Conservation (phyloP, 2,113 vertebrate species). For the Leptosomus discolor region DNA sequence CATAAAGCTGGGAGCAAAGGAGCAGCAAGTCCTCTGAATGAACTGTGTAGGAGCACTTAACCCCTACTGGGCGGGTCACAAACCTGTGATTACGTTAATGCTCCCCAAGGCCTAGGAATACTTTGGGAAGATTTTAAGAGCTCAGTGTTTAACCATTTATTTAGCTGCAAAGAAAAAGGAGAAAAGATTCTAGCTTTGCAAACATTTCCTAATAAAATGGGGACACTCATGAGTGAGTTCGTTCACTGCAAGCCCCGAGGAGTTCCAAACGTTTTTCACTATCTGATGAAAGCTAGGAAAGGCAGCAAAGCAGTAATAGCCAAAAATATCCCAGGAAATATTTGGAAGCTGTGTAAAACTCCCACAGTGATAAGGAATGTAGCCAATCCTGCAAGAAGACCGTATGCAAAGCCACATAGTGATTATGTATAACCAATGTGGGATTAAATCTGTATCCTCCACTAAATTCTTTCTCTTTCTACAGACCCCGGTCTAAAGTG, state of each 20-base stretch:
- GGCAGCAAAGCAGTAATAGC: fast-evolving
- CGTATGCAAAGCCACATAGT: neutral
- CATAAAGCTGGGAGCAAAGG: constrained; percentile 40
- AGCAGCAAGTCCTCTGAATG: constrained; percentile 1
- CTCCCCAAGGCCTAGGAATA: neutral
- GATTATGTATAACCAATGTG: neutral
- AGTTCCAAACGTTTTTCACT: neutral
- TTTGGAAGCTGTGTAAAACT: neutral
- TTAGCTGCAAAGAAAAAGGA: neutral
- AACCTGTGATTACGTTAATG: neutral
- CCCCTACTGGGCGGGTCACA: constrained; percentile 6
- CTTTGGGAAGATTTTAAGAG: constrained; percentile 14
- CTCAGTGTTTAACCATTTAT: neutral
- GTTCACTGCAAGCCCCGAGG: fast-evolving
- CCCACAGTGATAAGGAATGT: neutral
- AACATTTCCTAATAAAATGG: neutral
- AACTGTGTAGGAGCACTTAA: neutral
- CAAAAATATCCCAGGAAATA: neutral
- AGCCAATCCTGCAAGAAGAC: neutral
- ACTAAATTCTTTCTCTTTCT: neutral
- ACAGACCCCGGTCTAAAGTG: neutral
- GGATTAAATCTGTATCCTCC: neutral
- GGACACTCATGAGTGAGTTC: neutral
- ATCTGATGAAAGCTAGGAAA: neutral
- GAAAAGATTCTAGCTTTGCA: neutral